Evolutionary conservation across 2,888 invertebrate species (phyloP).

Genomic region (Eulithis prunata): DNA sequence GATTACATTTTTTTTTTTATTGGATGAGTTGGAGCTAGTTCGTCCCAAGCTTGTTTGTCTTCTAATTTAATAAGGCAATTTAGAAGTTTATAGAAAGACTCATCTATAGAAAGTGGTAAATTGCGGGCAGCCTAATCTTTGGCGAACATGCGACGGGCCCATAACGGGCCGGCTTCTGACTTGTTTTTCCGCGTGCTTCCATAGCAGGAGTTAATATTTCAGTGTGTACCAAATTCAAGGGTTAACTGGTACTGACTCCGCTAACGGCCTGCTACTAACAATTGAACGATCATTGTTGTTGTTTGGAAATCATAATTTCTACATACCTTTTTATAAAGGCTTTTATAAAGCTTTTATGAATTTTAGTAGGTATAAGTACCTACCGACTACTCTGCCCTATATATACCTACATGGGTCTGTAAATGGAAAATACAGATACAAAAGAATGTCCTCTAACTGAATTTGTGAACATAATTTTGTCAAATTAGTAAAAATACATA

Average conservation of each 20-base stretch:
- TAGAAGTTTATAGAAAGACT: conserved; percentile 12
- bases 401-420: too few relatives aligned
- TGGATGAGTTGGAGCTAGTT: too few relatives aligned
- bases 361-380: background rate
- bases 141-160: conserved; percentile 75
- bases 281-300: conserved; percentile 59
- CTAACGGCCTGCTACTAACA: conserved; percentile 62
- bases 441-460: too few relatives aligned
- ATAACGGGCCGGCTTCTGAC: conserved; percentile 80
- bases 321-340: background rate
- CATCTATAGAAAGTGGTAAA: conserved; percentile 39
- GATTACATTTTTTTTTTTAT: too few relatives aligned
- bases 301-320: conserved; percentile 15
- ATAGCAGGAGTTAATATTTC: conserved; percentile 82
- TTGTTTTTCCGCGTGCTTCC: conserved; percentile 82
- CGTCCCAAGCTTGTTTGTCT: too few relatives aligned
- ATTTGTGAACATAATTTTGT: too few relatives aligned
- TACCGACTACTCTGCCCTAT: too few relatives aligned
- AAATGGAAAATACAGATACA: too few relatives aligned
- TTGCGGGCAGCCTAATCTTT: conserved; percentile 63
- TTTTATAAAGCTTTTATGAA: background rate
- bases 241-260: conserved; percentile 71
- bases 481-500: too few relatives aligned
- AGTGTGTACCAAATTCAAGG: conserved; percentile 79
- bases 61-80: too few relatives aligned